Percentiles rank a stretch among this genome's conserved stretches.
These are phyloP conservation scores for Drosophila yakuba DNA, from an alignment of 1,140 invertebrate genomes.

Conservation along the genomic window DNA sequence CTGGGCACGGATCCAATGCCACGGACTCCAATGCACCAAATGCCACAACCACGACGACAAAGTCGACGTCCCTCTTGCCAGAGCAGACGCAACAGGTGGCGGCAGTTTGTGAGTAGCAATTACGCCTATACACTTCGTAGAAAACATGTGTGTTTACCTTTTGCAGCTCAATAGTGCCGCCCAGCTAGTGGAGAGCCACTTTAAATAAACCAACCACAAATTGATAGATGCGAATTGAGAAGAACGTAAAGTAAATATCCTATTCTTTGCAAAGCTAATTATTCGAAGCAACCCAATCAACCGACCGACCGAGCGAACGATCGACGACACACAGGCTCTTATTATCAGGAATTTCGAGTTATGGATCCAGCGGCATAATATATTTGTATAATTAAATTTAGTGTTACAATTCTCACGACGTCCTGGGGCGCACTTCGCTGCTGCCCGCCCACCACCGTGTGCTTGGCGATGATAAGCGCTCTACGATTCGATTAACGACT, in stretches of 20 bases:
- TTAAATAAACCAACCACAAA: slow-evolving; percentile 45
- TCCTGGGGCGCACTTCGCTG: slow-evolving; percentile 61
- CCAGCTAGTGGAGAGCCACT: slow-evolving; percentile 53
- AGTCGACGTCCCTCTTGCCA: slow-evolving; percentile 63
- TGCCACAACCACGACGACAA: slow-evolving; percentile 58
- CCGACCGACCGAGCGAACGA: slow-evolving; percentile 44
- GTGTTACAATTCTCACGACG: slow-evolving; percentile 78
- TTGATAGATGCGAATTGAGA: slow-evolving; percentile 32
- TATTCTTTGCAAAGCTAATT: slow-evolving; percentile 71
- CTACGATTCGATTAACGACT: background rate
- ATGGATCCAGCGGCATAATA: slow-evolving; percentile 72
- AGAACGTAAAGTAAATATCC: slow-evolving; percentile 60
- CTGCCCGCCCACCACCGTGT: slow-evolving; percentile 52
- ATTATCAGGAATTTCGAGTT: slow-evolving; percentile 73
- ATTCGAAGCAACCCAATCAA: slow-evolving; percentile 58
- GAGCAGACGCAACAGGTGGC: slow-evolving; percentile 76
- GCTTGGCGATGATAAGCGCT: slow-evolving; percentile 45
- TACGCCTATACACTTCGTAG: background rate
- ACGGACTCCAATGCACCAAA: slow-evolving; percentile 48
- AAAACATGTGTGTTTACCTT: background rate
- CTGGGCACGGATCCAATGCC: slow-evolving; percentile 28
- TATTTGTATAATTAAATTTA: slow-evolving; percentile 82
- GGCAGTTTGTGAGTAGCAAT: slow-evolving; percentile 64
- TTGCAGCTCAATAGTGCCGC: slow-evolving; percentile 77
- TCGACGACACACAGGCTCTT: slow-evolving; percentile 73